Conservation (phyloP, 2,888 invertebrate species). For the Blera fallax region DNA sequence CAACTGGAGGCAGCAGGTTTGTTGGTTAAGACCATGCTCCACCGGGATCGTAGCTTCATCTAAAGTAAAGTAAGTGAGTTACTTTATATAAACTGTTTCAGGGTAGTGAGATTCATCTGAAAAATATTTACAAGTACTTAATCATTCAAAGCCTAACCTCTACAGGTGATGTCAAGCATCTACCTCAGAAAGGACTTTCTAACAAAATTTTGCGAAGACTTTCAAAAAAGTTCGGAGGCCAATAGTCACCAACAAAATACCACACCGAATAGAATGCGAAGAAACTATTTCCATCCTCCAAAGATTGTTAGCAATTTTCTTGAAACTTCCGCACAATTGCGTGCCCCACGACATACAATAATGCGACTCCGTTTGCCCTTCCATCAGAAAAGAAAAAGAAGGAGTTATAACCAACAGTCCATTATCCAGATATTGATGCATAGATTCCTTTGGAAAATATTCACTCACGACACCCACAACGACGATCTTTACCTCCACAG, state of each 20-base stretch:
- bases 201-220: neutral
- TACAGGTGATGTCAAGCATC: neutral
- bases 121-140: too few relatives aligned
- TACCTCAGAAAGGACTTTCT: neutral
- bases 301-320: constrained; percentile 29
- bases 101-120: too few relatives aligned
- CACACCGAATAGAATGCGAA: constrained; percentile 43
- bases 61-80: too few relatives aligned
- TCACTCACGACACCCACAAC: constrained; percentile 66
- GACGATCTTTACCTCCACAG: constrained; percentile 42
- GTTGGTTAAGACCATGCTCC: too few relatives aligned
- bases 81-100: too few relatives aligned
- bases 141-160: too few relatives aligned
- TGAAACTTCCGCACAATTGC: constrained; percentile 70
- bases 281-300: constrained; percentile 18
- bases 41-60: too few relatives aligned
- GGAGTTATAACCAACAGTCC: constrained; percentile 55
- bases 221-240: constrained; percentile 47
- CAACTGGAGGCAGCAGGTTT: too few relatives aligned
- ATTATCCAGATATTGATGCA: constrained; percentile 66
- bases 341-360: constrained; percentile 57
- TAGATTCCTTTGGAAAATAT: constrained; percentile 59
- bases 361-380: constrained; percentile 63
- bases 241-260: neutral
- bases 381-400: constrained; percentile 10